phyloP scores from a whole-genome alignment of 1,140 invertebrate species.

The Lutraria rhynchaena region DNA sequence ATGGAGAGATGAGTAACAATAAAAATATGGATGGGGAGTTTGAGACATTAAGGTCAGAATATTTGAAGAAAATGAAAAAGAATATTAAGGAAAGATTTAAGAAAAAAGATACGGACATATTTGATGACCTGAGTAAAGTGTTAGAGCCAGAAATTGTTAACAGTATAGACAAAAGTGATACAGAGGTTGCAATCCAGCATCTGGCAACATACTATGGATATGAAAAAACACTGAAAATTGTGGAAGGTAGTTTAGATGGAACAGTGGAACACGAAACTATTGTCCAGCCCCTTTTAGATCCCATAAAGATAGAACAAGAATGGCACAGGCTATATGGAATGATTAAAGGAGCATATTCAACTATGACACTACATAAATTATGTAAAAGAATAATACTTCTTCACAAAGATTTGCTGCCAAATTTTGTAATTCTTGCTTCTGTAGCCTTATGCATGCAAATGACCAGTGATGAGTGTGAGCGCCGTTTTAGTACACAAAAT shows the following conservation, averaged over 20 bases:
- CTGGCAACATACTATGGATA: neutral
- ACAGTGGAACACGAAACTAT: neutral
- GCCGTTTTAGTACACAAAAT: conserved; percentile 26
- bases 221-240: conserved; percentile 16
- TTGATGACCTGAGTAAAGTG: neutral
- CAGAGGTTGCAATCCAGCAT: neutral
- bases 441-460: conserved; percentile 27
- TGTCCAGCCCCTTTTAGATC: neutral
- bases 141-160: neutral
- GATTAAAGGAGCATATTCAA: conserved; percentile 1
- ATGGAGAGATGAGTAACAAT: neutral
- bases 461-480: conserved; percentile 42
- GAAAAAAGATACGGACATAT: neutral
- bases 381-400: conserved; percentile 29
- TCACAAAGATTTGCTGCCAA: neutral
- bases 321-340: conserved; percentile 6
- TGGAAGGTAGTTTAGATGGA: conserved; percentile 1
- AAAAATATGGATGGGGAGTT: no score
- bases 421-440: conserved; percentile 4
- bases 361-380: neutral
- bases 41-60: neutral
- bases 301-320: neutral
- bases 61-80: neutral
- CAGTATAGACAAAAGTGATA: neutral
- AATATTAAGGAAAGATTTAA: conserved; percentile 16